Base-by-base conservation (phyloP, 2,113 vertebrate species). In the Grammomys surdaster region DNA sequence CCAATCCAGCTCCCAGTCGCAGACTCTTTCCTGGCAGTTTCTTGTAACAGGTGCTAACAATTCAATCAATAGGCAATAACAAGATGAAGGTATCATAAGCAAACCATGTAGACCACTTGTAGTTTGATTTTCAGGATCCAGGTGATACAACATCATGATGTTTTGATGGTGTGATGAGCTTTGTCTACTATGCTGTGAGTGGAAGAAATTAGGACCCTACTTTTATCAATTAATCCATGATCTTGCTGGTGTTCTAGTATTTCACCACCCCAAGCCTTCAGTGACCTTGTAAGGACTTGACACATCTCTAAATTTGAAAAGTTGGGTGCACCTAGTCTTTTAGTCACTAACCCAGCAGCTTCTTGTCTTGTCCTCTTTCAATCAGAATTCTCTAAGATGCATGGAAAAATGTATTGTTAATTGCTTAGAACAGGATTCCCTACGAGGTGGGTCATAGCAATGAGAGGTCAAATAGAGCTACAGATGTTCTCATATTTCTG, bases 291-390 rank as follows among this genome's bases (percentile, higher is more conserved):
- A 92, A 81, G 9, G 6, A 67, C 7, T 80, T 76, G 28, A 46
- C 67, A 94, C 9, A 16, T 82, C 1, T 43, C 1, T 11, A 40
- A 12, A n/a, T 8, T 16, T 14, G 43, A 70, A 58, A 5, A 72
- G 0, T 26, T 54, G 40, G 46, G 1, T 70, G 16, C 16, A 48
- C 3, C 14, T 40, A n/a, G 4, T 0, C 1, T 78, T 33, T 31
- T 22, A n/a, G 26, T 22, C 2, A n/a, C 89, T 72, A 46, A 24
- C 3, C 6, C 40, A 46, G 1, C 0, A 84, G 7, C 10, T 60
- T 80, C 5, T 75, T 86, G 0, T 9, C 22, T 58, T 76, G 7
- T 46, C 72, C 2, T 22, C 11, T 56, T 92, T 51, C 3, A 46
- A 31, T 46, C 7, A 85, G 19, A 63, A 2, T 22, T 88, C 43